These are phyloP conservation scores for Luidia sarsii DNA, from an alignment of 53 echinoderm and acorn worm genomes.

Conservation along the genomic window DNA sequence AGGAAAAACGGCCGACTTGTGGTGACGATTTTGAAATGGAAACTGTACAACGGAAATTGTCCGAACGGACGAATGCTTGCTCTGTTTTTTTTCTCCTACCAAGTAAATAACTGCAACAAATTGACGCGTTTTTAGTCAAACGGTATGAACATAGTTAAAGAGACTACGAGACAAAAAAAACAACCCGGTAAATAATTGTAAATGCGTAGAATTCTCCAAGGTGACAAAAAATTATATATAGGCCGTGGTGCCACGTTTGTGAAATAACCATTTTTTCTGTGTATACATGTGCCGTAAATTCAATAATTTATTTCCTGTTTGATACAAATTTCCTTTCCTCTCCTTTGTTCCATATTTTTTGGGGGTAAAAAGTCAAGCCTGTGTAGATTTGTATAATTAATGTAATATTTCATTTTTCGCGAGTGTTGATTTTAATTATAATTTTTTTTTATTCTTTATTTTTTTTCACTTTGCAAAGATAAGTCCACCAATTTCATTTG, in stretches of 20 bases:
- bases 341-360: conserved; percentile 33
- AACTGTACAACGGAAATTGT: no score
- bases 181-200: no score
- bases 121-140: conserved; percentile 21
- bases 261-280: conserved; percentile 52
- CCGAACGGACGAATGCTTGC: not conserved
- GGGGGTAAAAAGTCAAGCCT: conserved; percentile 1
- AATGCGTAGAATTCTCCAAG: conserved; percentile 13
- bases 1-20: no score
- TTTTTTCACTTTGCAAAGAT: conserved; percentile 20
- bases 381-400: conserved; percentile 59
- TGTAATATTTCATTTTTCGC: conserved; percentile 38
- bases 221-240: conserved; percentile 44
- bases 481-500: not conserved
- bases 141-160: conserved; percentile 35
- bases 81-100: conserved; percentile 3
- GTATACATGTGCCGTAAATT: conserved; percentile 52
- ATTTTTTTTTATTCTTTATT: not conserved
- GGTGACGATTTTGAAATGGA: no score
- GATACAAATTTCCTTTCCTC: conserved; percentile 16
- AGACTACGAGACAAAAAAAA: conserved; percentile 23
- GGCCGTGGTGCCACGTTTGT: conserved; percentile 55
- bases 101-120: not conserved
- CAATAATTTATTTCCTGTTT: conserved; percentile 59
- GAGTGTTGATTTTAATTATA: not conserved